These are phyloP conservation scores for Aurelia sp. DNA, from an alignment of 30 jellyfish, hydroid and myxozoan species.

Conservation along the genomic window DNA sequence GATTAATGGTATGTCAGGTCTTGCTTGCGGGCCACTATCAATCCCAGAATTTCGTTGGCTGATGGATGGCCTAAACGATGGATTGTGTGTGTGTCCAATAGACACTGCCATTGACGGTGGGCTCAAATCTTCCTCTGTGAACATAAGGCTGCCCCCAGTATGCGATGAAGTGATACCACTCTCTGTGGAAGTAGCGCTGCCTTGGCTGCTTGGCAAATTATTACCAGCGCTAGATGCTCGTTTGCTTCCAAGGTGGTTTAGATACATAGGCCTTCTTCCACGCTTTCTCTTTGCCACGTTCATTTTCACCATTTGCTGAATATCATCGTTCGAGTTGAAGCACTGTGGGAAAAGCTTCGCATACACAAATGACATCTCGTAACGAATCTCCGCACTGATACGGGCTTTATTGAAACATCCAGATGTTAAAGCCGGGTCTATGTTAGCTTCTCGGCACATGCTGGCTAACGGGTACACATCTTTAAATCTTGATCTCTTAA, in stretches of 20 bases:
- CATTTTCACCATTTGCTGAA: not conserved
- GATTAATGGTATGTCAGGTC: constrained; percentile 19
- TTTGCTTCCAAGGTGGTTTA: not conserved
- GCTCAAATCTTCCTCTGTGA: not conserved
- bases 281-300: constrained; percentile 26
- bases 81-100: not conserved
- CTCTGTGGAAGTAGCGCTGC: not conserved
- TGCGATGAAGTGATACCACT: not conserved
- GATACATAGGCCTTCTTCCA: constrained; percentile 7
- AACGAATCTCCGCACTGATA: constrained; percentile 64
- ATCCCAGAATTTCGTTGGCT: too few species aligned
- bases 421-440: constrained; percentile 47
- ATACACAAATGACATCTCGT: constrained; percentile 52
- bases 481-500: constrained; percentile 46
- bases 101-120: constrained; percentile 4
- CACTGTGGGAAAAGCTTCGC: constrained; percentile 56
- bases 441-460: constrained; percentile 60
- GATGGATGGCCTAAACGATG: not conserved
- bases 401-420: constrained; percentile 65
- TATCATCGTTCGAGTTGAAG: constrained; percentile 14
- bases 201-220: not conserved
- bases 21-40: not conserved
- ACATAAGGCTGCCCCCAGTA: not conserved
- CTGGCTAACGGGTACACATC: constrained; percentile 45
- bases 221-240: not conserved